Percentiles rank a stretch among this genome's conserved stretches.
Conservation (phyloP, 2,113 vertebrate genomes). For the Upupa epops region DNA sequence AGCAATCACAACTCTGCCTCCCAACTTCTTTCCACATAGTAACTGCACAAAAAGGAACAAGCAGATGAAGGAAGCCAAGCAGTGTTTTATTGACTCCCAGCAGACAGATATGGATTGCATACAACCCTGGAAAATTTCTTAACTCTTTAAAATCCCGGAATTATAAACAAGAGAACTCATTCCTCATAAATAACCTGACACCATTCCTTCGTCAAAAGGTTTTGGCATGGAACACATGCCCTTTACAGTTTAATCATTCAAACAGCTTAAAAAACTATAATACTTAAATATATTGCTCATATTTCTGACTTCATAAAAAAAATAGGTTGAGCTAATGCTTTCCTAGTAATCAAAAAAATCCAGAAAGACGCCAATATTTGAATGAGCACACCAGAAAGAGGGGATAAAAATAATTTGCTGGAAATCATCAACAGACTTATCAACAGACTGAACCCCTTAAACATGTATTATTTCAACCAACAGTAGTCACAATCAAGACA, state of each 20-base stretch:
- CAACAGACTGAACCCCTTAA: neutral
- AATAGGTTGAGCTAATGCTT: constrained; percentile 16
- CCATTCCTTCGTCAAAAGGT: neutral
- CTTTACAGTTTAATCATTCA: neutral
- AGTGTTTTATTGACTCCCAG: constrained; percentile 14
- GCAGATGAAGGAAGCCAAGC: constrained; percentile 9
- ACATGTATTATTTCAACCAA: neutral
- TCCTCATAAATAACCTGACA: constrained; percentile 37
- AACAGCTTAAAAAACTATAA: constrained; percentile 49
- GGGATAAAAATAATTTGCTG: neutral
- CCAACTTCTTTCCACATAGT: neutral
- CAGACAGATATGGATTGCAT: constrained; percentile 2
- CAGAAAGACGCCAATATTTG: constrained; percentile 45
- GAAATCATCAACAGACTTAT: neutral
- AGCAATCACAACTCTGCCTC: neutral
- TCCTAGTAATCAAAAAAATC: neutral
- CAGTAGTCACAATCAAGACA: neutral
- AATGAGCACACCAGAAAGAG: neutral
- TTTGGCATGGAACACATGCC: constrained; percentile 3
- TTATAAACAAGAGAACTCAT: neutral
- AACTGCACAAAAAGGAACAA: neutral
- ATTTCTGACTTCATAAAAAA: constrained; percentile 36
- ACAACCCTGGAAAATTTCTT: constrained; percentile 6
- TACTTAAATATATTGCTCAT: constrained; percentile 36
- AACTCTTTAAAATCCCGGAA: neutral